phyloP scores from a whole-genome alignment of 2,113 vertebrate species.

The Antennarius striatus region DNA sequence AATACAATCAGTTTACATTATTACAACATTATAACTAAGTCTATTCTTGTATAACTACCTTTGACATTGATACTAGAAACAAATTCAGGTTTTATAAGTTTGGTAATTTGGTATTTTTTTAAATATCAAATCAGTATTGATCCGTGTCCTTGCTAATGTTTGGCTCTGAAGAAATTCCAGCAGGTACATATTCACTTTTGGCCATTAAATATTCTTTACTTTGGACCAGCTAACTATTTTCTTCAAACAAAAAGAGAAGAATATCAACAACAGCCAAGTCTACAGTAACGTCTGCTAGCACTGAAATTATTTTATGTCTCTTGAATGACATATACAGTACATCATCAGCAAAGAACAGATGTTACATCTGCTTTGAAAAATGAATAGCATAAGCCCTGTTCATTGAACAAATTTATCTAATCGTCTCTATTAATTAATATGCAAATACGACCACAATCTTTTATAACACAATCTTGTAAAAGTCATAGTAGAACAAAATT shows the following conservation, averaged over 20 bases:
- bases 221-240: neutral
- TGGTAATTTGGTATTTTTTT: too few relatives aligned
- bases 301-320: neutral
- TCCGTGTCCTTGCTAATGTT: neutral
- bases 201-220: neutral
- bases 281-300: constrained; percentile 6
- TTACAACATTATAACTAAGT: neutral
- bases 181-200: neutral
- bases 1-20: neutral
- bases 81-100: neutral
- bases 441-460: constrained; percentile 49
- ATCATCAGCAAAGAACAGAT: constrained; percentile 29
- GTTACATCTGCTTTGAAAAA: constrained; percentile 29
- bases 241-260: neutral
- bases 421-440: constrained; percentile 45
- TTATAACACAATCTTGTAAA: constrained; percentile 45
- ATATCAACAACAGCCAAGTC: neutral
- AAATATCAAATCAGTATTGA: too few relatives aligned
- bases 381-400: constrained; percentile 42
- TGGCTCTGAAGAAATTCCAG: neutral
- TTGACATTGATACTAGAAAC: neutral
- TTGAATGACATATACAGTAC: constrained; percentile 6
- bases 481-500: constrained; percentile 46
- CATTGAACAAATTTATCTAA: constrained; percentile 41
- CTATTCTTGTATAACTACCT: neutral